A percentile compares a stretch with the other conserved stretches of the same genome.
Evolutionary conservation across 1,140 invertebrate genomes (phyloP).

Genomic region (Bombus sylvicola): DNA sequence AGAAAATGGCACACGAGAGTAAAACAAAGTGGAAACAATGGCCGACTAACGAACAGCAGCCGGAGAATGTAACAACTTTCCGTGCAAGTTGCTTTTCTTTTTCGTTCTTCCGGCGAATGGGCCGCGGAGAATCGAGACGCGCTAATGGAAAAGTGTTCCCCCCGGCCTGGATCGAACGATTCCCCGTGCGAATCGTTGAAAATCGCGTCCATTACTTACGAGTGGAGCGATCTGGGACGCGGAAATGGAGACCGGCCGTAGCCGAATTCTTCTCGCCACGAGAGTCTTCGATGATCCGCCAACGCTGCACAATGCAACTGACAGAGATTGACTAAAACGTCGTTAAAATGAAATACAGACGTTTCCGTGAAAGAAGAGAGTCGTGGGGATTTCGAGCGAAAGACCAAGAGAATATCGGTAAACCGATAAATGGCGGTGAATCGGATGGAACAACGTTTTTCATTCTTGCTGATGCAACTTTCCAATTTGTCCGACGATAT

Average conservation of each 20-base stretch:
- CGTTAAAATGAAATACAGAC: neutral
- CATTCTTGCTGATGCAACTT: neutral
- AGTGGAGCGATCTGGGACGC: conserved; percentile 2
- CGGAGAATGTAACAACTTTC: neutral
- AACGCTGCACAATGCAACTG: neutral
- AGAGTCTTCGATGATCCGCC: neutral
- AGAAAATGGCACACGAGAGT: neutral
- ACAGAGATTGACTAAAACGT: neutral
- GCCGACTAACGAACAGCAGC: conserved; percentile 19
- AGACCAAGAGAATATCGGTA: neutral
- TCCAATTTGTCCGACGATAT: neutral
- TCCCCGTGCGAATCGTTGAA: neutral
- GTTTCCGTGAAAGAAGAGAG: neutral
- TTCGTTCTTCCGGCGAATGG: neutral
- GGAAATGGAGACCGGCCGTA: neutral
- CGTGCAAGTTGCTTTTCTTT: neutral
- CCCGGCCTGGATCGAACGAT: neutral
- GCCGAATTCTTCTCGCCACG: neutral
- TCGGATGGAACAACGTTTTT: neutral
- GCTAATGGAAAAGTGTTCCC: conserved; percentile 23
- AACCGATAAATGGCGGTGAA: neutral
- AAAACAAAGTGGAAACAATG: conserved; percentile 11
- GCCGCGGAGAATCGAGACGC: neutral
- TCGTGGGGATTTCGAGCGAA: neutral
- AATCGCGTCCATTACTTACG: conserved; percentile 23